phyloP scores from a whole-genome alignment of 2,888 invertebrate species.

The Tenthredo amoena region DNA sequence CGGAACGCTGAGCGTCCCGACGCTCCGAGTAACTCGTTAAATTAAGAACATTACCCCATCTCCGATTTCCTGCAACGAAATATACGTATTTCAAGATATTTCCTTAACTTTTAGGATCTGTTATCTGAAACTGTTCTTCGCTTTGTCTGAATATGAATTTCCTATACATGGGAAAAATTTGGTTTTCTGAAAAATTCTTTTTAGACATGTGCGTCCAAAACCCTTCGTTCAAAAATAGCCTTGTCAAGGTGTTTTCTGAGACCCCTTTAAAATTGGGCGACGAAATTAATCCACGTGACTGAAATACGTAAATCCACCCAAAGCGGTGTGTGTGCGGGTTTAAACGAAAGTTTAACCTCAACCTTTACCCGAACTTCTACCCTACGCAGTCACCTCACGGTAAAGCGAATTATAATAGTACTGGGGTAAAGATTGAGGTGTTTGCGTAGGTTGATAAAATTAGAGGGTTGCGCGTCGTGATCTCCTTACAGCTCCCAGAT shows the following conservation, averaged over 20 bases:
- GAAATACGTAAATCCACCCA: background rate
- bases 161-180: background rate
- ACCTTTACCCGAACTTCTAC: slow-evolving; percentile 16
- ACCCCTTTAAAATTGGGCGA: background rate
- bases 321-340: background rate
- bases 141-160: background rate
- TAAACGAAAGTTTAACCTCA: slow-evolving; percentile 39
- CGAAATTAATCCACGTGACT: background rate
- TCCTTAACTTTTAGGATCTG: no score
- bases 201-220: background rate
- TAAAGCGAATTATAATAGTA: slow-evolving; percentile 22
- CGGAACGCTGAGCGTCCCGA: background rate
- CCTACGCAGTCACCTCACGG: background rate
- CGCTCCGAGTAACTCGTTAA: slow-evolving; percentile 5
- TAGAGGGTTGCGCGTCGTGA: slow-evolving; percentile 3
- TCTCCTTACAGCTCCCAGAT: background rate
- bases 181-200: background rate
- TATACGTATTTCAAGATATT: background rate
- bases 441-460: slow-evolving; percentile 33
- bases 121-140: background rate
- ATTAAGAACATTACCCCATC: background rate
- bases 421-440: background rate
- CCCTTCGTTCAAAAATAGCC: background rate
- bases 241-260: background rate
- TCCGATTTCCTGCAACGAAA: background rate